phyloP scores from a whole-genome alignment of 2,113 vertebrate genomes.

The Psilopsiagon aurifrons region DNA sequence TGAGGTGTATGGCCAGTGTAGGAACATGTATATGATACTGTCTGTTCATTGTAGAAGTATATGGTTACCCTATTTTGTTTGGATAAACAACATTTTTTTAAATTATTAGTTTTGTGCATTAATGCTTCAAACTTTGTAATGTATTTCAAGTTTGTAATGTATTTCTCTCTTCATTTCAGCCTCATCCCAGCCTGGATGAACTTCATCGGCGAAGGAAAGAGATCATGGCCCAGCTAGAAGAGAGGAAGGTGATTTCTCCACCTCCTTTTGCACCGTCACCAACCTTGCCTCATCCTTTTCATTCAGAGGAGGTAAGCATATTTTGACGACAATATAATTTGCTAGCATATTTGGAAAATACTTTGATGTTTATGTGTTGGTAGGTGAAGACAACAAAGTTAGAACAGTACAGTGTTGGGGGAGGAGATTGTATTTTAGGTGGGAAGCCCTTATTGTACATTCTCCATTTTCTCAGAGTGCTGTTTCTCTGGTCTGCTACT shows the following conservation, averaged over 20 bases:
- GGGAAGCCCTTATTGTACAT: not conserved
- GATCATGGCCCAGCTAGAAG: constrained; percentile 94
- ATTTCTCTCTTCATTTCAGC: constrained; percentile 69
- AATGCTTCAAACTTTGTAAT: constrained; percentile 70
- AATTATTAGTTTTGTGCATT: not conserved
- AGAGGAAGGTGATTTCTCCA: constrained; percentile 94
- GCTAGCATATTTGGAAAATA: not conserved
- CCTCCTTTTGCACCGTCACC: constrained; percentile 94
- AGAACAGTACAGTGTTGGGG: not conserved
- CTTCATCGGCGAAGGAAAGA: constrained; percentile 93
- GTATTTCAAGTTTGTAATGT: constrained; percentile 73
- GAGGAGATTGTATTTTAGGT: not conserved
- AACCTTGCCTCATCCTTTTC: constrained; percentile 88
- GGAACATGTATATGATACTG: not conserved
- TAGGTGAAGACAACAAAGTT: not conserved
- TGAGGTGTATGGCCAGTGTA: not conserved
- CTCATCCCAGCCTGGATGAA: constrained; percentile 90
- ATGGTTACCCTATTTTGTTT: not conserved
- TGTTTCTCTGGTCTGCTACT: not conserved
- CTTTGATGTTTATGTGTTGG: not conserved
- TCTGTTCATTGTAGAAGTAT: not conserved
- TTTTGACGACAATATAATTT: not conserved
- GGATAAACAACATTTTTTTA: not conserved
- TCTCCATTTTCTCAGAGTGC: not conserved
- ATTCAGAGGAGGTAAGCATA: constrained; percentile 85